phyloP scores from a whole-genome alignment of 2,113 vertebrate species.

The Megalops atlanticus region DNA sequence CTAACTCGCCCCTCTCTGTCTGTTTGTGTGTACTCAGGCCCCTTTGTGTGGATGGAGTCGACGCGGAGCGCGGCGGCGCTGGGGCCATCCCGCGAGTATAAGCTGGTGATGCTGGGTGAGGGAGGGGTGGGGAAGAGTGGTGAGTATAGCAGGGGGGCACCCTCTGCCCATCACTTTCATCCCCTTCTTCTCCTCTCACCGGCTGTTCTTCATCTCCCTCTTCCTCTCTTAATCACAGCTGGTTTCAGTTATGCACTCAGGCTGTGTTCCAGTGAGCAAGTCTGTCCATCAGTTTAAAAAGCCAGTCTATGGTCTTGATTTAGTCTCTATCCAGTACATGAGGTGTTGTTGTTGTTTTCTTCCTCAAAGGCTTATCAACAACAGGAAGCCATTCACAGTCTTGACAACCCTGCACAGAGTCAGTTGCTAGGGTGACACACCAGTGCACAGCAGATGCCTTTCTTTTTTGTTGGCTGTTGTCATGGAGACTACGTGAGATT shows the following conservation, averaged over 20 bases:
- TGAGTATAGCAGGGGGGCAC: conserved; percentile 47
- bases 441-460: conserved; percentile 36
- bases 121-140: conserved; percentile 82
- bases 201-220: background rate
- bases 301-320: background rate
- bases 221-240: no score
- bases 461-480: conserved; percentile 32
- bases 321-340: background rate
- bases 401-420: background rate
- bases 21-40: background rate
- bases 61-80: conserved; percentile 26
- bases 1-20: no score
- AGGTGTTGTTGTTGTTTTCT: background rate
- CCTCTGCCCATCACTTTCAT: background rate
- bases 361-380: background rate
- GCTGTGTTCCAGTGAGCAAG: background rate
- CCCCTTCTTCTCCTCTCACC: background rate
- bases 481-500: conserved; percentile 34
- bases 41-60: conserved; percentile 47
- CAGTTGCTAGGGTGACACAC: conserved; percentile 35
- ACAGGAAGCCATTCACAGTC: conserved; percentile 14
- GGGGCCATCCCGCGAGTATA: conserved; percentile 76
- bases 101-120: conserved; percentile 82
- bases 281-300: background rate
- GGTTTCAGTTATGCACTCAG: background rate